Conservation (phyloP, 2,113 vertebrate species). For the Oreochromis spilurus region DNA sequence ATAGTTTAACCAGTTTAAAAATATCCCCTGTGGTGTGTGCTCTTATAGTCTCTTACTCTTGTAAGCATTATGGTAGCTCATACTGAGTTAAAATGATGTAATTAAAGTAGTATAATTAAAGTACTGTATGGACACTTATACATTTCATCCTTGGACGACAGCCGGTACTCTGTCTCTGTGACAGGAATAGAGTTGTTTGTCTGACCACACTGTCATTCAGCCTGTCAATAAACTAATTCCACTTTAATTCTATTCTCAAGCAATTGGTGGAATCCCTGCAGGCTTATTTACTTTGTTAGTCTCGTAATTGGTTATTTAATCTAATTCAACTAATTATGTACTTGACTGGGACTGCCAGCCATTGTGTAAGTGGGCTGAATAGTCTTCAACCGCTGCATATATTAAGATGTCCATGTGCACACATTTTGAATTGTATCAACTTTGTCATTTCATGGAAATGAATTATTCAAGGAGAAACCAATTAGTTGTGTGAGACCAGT, state of each 20-base stretch:
- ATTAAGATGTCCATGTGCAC: constrained; percentile 39
- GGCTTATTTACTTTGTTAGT: constrained; percentile 74
- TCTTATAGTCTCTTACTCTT: background rate
- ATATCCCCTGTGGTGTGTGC: background rate
- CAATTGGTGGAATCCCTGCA: constrained; percentile 61
- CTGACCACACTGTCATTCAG: constrained; percentile 53
- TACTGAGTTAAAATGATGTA: background rate
- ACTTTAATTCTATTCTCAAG: constrained; percentile 64
- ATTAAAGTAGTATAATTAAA: background rate
- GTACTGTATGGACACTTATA: background rate
- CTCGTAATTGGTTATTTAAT: constrained; percentile 75
- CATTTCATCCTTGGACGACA: background rate
- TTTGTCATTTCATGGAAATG: constrained; percentile 45
- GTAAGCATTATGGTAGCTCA: background rate
- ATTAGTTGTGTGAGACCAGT: constrained; percentile 43
- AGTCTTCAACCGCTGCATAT: constrained; percentile 26
- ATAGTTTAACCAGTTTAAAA: background rate
- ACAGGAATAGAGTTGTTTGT: constrained; percentile 38
- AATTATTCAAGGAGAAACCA: constrained; percentile 30
- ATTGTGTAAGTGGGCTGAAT: constrained; percentile 58
- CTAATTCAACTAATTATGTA: constrained; percentile 71
- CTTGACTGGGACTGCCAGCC: constrained; percentile 62
- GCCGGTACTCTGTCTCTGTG: background rate
- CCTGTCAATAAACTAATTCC: constrained; percentile 69
- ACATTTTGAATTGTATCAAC: constrained; percentile 40